These are phyloP conservation scores for Phylloscopus whistleri DNA, from an alignment of 2,113 vertebrate species.

Conservation along the genomic window DNA sequence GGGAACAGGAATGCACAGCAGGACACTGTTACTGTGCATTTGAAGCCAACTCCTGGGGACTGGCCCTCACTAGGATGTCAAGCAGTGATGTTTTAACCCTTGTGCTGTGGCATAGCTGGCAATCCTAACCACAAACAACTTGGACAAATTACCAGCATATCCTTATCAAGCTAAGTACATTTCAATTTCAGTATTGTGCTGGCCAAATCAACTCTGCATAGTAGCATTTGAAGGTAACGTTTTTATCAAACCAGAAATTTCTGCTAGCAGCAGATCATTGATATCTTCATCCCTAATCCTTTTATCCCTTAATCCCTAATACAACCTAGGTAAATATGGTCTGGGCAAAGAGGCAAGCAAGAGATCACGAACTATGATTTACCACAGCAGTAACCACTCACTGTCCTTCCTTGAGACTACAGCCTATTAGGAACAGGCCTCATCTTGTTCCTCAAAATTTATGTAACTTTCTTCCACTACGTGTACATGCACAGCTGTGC, in stretches of 20 bases:
- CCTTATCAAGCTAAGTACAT: not conserved
- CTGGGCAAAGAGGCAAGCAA: not conserved
- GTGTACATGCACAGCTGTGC: not conserved
- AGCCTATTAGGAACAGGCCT: not conserved
- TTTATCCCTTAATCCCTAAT: constrained; percentile 35
- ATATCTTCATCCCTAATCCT: not conserved
- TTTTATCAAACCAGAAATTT: not conserved
- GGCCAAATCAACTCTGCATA: not conserved
- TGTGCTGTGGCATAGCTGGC: not conserved
- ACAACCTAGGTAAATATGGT: not conserved
- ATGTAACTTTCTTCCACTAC: not conserved
- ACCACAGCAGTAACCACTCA: not conserved
- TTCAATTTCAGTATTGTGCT: not conserved
- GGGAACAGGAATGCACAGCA: not conserved
- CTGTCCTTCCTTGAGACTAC: not conserved
- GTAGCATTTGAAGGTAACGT: not conserved
- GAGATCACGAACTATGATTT: not conserved
- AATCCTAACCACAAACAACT: not conserved
- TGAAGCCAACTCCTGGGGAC: not conserved
- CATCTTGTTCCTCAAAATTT: not conserved
- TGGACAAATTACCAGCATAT: not conserved
- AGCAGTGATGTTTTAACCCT: not conserved
- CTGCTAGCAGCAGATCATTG: not conserved
- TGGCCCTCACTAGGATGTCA: not conserved
- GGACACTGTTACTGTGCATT: not conserved